phyloP scores from a whole-genome alignment of 2,797 vertebrate species.

The Hemitrygon akajei region DNA sequence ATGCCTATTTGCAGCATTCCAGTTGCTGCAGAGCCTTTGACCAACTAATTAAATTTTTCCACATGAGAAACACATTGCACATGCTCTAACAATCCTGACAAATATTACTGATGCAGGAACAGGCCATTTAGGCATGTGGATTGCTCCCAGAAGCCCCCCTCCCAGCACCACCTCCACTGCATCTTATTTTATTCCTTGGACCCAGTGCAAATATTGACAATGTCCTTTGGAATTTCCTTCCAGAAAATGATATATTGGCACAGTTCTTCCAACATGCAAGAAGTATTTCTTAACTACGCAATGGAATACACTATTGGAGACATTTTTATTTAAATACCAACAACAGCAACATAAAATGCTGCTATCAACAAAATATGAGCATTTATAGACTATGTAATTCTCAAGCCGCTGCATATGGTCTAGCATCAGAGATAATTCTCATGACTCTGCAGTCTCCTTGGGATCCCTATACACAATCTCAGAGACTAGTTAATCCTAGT shows the following conservation, averaged over 20 bases:
- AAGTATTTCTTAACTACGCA: not conserved
- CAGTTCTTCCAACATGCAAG: not conserved
- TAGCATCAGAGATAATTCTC: not conserved
- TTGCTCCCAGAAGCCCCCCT: not conserved
- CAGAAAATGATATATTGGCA: not conserved
- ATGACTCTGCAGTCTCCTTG: not conserved
- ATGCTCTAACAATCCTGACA: no score
- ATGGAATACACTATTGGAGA: not conserved
- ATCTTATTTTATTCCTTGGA: not conserved
- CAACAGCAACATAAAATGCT: not conserved
- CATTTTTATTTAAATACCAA: not conserved
- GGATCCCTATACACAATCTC: not conserved
- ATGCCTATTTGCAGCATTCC: not conserved
- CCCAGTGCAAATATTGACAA: not conserved
- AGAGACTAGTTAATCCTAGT: not conserved
- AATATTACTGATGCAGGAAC: not conserved
- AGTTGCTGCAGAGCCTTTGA: no score
- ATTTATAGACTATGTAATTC: not conserved
- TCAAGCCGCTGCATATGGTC: not conserved
- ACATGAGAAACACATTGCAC: not conserved
- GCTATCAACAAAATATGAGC: not conserved
- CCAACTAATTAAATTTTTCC: not conserved
- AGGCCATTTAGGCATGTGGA: no score
- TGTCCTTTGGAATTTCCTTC: not conserved
- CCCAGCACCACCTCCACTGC: no score